Evolutionary conservation across 2,113 vertebrate genomes (phyloP).

Genomic region (Entosphenus tridentatus): DNA sequence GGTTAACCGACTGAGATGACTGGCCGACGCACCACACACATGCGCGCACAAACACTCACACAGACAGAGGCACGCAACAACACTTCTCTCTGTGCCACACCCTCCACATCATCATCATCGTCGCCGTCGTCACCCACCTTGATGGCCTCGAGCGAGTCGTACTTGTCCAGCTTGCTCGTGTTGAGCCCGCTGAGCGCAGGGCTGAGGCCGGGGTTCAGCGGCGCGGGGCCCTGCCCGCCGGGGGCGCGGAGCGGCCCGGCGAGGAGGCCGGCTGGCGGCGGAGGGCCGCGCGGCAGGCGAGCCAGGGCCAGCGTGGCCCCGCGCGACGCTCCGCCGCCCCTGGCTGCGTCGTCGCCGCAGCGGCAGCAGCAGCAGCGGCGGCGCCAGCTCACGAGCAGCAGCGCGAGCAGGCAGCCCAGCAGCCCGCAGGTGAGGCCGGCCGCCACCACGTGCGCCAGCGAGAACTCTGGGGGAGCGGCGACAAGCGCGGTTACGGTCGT

Average conservation of each 20-base stretch:
- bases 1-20: neutral
- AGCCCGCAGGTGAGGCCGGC: constrained; percentile 4
- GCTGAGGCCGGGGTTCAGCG: neutral
- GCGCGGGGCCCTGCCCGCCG: neutral
- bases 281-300: neutral
- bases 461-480: neutral
- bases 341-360: too few species aligned
- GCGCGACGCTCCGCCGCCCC: too few species aligned
- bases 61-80: neutral
- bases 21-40: neutral
- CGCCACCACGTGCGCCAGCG: constrained; percentile 2
- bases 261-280: neutral
- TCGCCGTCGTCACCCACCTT: neutral
- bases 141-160: neutral
- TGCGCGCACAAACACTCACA: neutral
- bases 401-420: neutral
- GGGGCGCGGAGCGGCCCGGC: neutral
- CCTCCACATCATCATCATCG: neutral
- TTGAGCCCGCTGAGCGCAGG: neutral
- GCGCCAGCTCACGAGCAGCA: neutral
- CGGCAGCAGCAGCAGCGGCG: too few species aligned
- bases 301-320: neutral
- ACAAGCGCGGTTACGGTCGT: neutral
- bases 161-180: neutral
- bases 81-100: neutral